Evolutionary conservation across 2,797 vertebrate genomes (phyloP), one percentile per base, ranked within the genome.

Genomic region (Chrosomus eos): DNA sequence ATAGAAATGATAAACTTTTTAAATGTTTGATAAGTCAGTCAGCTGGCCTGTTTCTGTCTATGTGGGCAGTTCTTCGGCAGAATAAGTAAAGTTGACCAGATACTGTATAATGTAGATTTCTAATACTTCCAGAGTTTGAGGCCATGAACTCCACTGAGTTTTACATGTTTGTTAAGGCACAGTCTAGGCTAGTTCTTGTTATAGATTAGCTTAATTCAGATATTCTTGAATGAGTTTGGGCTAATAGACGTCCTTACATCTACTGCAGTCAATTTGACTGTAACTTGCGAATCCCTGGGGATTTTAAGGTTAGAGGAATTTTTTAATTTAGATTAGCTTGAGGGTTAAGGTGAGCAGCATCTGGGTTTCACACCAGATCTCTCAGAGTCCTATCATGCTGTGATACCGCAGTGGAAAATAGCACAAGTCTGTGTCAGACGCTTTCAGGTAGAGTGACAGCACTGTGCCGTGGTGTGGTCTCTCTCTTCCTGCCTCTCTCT

Each of bases 381-480:
- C 62, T 83, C 26, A 0, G 66, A 80, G 55, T 72, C 80, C 74
- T 68, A 82, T 86, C 74, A 71, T 72, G 85, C 70, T 80, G 84
- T 74, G 84, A 80, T 85, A 23, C 23, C 36, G 62, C 72, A 76
- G 71, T 58, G 79, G 51, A 81, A 76, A 76, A 75, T 68, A 58
- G 78, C 82, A 62, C 38, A 36, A 83, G 83, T 79, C 60, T 75
- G 64, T 84, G 70, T 66, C 85, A 86, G 70, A 62, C 77, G 79
- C 55, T 86, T 84, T 81, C 83, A 89, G 80, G 79, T 89, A 64
- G 82, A 88, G 85, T 88, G 85, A 89, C 88, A 89, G 84, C 80
- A 40, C 86, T 89, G 81, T 75, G 82, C 82, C 82, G 51, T 58
- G 62, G 82, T 83, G 82, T 76, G 74, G 73, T 79, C 80, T 81